Base-by-base conservation (phyloP, 2,888 invertebrate genomes). In the Pristionchus exspectatus region DNA sequence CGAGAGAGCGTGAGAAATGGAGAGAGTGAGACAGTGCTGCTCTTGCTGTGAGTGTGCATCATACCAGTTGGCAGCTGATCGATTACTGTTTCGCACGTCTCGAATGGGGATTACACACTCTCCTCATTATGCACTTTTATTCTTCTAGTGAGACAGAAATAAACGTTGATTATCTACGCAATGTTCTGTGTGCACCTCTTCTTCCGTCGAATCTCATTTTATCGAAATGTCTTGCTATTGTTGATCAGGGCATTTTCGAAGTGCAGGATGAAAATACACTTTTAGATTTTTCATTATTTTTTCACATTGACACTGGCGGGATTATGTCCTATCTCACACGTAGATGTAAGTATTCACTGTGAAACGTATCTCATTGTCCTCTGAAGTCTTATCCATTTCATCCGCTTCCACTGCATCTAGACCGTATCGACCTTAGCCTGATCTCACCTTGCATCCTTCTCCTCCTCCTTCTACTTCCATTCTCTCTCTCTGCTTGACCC, bases 401-500 rank as follows among this genome's bases (percentile, higher is more conserved):
- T 2, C 21, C 14, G 44, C 38, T 33, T 21, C 44, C 77, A 3
- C 2, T 27, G 81, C 74, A 30, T 44, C 44, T 44, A 81, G 24
- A 50, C 21, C n/a, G 54, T 44, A n/a, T 24, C 33, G 54, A 81
- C 81, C 81, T 81, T 50, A 14, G 81, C 4, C 16, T 50, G 7
- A 44, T 50, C 27, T 81, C 81, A 81, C 81, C 27, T 81, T 81
- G 81, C 54, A 63, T 63, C 63, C 63, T 63, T 9, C 63, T n/a
- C 24, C 63, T 63, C n/a, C 63, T n/a, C 24, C n/a, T 24, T 63
- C 63, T 50, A 3, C 44, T 50, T 50, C 44, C 44, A 50, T 50
- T 59, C 12, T 56, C 24, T 63, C 63, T 72, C 33, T 81, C 33
- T 74, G 50, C 81, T 81, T 81, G 81, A 81, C 81, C 81, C 81